Base-by-base conservation (phyloP, 2,797 vertebrate species). In the Mastacembelus armatus region DNA sequence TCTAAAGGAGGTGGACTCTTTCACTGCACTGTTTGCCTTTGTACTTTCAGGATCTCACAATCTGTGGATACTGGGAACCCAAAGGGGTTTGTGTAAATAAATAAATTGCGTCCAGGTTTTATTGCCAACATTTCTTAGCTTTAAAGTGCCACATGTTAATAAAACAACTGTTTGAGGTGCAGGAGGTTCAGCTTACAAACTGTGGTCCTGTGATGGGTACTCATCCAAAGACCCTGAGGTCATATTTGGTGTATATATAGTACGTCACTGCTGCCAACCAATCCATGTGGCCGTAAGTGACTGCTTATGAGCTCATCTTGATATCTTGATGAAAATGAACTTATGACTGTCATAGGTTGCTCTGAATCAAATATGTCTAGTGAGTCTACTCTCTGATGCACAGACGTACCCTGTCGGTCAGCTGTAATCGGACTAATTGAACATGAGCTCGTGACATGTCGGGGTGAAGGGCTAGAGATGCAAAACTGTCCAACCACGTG, bases 301-400 rank as follows among this genome's bases (percentile, higher is more conserved):
- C 49, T 26, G 18, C 64, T 12, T 10, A 29, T 42, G 16, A 14
- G 35, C 33, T 11, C 15, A n/a, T 32, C 43, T 33, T 51, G 51
- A 74, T 68, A 66, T 75, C 58, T 73, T n/a, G n/a, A n/a, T n/a
- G n/a, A n/a, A n/a, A n/a, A n/a, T n/a, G n/a, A n/a, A n/a, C n/a
- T n/a, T n/a, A n/a, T n/a, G n/a, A n/a, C n/a, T n/a, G n/a, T n/a
- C n/a, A n/a, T n/a, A n/a, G n/a, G n/a, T n/a, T n/a, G 74, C 70
- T 75, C 51, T 26, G 39, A 64, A 29, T 73, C 68, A 33, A 50
- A 60, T 30, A 18, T 45, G 43, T 54, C 77, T 36, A 18, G 58
- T 4, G n/a, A 30, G 27, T 58, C 60, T 33, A 4, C 50, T 39
- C 15, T 48, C 32, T 36, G n/a, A n/a, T n/a, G n/a, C n/a, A n/a